Percentiles rank a stretch among this genome's conserved stretches.
phyloP scores from a whole-genome alignment of 2,113 vertebrate species.

The Thermophis baileyi region DNA sequence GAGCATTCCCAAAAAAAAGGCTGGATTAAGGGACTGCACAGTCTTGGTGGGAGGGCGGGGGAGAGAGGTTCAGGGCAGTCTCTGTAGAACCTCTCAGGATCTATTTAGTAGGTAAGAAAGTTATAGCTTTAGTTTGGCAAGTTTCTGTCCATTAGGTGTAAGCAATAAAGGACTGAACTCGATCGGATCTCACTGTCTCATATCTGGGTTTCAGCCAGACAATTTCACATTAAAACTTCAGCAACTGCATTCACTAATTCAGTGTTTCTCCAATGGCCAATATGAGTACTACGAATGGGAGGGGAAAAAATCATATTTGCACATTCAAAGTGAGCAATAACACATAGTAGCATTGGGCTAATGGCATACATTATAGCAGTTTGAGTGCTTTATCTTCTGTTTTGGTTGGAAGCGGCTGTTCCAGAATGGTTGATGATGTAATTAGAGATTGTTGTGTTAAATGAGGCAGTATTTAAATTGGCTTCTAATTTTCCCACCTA shows the following conservation, averaged over 20 bases:
- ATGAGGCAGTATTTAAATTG: constrained; percentile 85
- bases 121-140: background rate
- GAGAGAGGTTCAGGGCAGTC: background rate
- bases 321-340: constrained; percentile 43
- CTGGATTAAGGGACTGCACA: background rate
- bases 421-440: constrained; percentile 78
- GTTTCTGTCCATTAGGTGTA: background rate
- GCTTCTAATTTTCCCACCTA: constrained; percentile 86
- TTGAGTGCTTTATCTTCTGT: constrained; percentile 32
- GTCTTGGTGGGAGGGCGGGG: no score
- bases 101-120: background rate
- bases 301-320: constrained; percentile 53
- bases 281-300: constrained; percentile 39
- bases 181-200: background rate
- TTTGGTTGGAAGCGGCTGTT: constrained; percentile 48
- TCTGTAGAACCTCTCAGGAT: background rate
- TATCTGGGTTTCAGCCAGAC: background rate
- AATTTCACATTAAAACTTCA: constrained; percentile 15
- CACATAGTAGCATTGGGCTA: constrained; percentile 52
- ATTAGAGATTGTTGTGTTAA: constrained; percentile 84
- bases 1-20: background rate
- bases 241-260: background rate
- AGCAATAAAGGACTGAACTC: background rate
- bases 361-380: constrained; percentile 33
- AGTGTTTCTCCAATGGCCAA: constrained; percentile 40